Percentiles rank a stretch among this genome's conserved stretches.
Conservation (phyloP, 2,888 invertebrate species). For the Meiosimyza decipiens region DNA sequence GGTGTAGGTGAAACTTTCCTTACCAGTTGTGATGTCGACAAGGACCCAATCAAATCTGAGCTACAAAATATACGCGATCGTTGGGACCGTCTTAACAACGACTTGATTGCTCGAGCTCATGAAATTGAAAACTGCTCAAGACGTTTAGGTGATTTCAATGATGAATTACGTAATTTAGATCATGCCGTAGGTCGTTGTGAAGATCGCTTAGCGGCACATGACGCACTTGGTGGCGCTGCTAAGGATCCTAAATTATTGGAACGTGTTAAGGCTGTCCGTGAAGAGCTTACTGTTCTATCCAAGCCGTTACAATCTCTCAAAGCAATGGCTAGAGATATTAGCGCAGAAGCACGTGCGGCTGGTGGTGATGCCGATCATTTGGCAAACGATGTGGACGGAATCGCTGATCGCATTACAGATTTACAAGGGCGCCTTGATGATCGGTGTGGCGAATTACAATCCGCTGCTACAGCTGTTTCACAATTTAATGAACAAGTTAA, state of each 20-base stretch:
- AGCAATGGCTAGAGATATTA: constrained; percentile 77
- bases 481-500: constrained; percentile 92
- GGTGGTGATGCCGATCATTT: constrained; percentile 82
- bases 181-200: constrained; percentile 89
- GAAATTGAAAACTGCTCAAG: constrained; percentile 81
- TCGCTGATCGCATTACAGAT: constrained; percentile 81
- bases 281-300: constrained; percentile 82
- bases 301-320: constrained; percentile 74
- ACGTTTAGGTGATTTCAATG: constrained; percentile 85
- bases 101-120: constrained; percentile 67
- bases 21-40: constrained; percentile 88
- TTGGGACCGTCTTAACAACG: constrained; percentile 92
- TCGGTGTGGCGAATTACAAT: constrained; percentile 82
- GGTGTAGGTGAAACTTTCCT: constrained; percentile 89
- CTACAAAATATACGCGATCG: constrained; percentile 83
- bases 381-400: constrained; percentile 79
- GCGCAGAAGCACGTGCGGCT: constrained; percentile 79
- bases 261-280: constrained; percentile 83
- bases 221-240: constrained; percentile 78
- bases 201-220: constrained; percentile 78
- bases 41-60: constrained; percentile 87
- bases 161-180: constrained; percentile 85
- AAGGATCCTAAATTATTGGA: constrained; percentile 87
- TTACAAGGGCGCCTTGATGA: constrained; percentile 82
- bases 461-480: constrained; percentile 86